These are phyloP conservation scores for Paramuricea clavata DNA, from an alignment of 92 coral and sea anemone genomes.

Conservation along the genomic window DNA sequence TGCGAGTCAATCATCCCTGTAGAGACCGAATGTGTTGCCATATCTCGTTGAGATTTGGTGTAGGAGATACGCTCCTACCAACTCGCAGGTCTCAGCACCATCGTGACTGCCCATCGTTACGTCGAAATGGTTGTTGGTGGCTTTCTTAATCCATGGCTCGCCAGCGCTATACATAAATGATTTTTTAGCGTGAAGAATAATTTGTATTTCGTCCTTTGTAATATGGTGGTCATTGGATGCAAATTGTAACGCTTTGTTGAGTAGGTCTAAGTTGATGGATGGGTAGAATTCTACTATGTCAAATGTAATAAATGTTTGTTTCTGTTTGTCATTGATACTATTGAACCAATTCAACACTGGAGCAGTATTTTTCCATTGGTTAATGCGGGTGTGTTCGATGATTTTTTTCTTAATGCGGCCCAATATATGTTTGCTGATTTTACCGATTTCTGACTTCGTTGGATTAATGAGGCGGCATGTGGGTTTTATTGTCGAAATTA, in stretches of 20 bases:
- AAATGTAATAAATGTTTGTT: background rate
- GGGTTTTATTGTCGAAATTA: conserved; percentile 56
- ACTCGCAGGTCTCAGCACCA: conserved; percentile 68
- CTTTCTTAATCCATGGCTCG: conserved; percentile 52
- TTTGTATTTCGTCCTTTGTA: conserved; percentile 59
- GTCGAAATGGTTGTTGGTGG: conserved; percentile 50
- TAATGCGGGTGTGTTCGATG: conserved; percentile 27
- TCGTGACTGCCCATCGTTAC: conserved; percentile 71
- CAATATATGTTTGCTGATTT: conserved; percentile 51
- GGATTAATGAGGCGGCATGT: conserved; percentile 62
- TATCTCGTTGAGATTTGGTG: background rate
- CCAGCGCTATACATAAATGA: conserved; percentile 15
- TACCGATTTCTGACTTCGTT: too few species aligned
- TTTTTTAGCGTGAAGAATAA: conserved; percentile 37
- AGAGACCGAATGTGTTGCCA: conserved; percentile 18
- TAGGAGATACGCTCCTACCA: conserved; percentile 52
- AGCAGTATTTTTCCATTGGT: conserved; percentile 57
- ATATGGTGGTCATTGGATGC: conserved; percentile 45
- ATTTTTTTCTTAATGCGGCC: conserved; percentile 49
- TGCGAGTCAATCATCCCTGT: conserved; percentile 16
- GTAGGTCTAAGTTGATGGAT: conserved; percentile 33
- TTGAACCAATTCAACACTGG: conserved; percentile 16
- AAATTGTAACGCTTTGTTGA: conserved; percentile 28
- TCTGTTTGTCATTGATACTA: background rate
- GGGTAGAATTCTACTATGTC: conserved; percentile 31